Conservation (phyloP, 2,888 invertebrate species). For the Subacronicta megacephala region DNA sequence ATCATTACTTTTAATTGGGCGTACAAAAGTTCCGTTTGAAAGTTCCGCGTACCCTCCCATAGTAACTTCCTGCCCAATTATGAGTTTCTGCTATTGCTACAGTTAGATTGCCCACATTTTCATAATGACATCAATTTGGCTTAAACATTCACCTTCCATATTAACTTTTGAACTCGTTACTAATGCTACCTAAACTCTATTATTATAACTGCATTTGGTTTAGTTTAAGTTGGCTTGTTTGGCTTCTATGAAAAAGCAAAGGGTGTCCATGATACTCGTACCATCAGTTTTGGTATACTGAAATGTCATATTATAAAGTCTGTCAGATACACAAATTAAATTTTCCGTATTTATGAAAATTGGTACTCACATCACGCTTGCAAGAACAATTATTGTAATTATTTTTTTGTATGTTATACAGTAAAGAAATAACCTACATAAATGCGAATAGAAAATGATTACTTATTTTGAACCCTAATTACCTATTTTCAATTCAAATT, state of each 20-base stretch:
- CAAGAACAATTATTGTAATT: too few species aligned
- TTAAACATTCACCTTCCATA: constrained; percentile 52
- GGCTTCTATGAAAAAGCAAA: constrained; percentile 2
- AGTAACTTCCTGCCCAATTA: constrained; percentile 60
- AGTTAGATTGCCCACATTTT: constrained; percentile 69
- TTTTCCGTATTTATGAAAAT: not conserved
- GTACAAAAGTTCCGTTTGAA: constrained; percentile 36
- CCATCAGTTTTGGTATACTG: not conserved
- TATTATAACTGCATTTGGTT: constrained; percentile 46
- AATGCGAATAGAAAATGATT: not conserved
- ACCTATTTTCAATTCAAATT: too few species aligned
- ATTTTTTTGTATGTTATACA: too few species aligned
- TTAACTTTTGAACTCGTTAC: constrained; percentile 43
- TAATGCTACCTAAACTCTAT: constrained; percentile 48
- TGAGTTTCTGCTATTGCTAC: constrained; percentile 64
- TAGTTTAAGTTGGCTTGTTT: constrained; percentile 37
- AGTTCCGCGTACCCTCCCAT: constrained; percentile 46
- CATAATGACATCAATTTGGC: constrained; percentile 68
- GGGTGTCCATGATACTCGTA: constrained; percentile 2
- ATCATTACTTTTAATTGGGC: constrained; percentile 36
- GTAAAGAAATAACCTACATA: too few species aligned
- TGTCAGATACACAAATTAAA: not conserved
- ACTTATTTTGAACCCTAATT: too few species aligned
- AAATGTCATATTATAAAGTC: not conserved
- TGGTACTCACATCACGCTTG: too few species aligned